Base-by-base conservation (phyloP, 2,888 invertebrate genomes). In the Eulithis testata region DNA sequence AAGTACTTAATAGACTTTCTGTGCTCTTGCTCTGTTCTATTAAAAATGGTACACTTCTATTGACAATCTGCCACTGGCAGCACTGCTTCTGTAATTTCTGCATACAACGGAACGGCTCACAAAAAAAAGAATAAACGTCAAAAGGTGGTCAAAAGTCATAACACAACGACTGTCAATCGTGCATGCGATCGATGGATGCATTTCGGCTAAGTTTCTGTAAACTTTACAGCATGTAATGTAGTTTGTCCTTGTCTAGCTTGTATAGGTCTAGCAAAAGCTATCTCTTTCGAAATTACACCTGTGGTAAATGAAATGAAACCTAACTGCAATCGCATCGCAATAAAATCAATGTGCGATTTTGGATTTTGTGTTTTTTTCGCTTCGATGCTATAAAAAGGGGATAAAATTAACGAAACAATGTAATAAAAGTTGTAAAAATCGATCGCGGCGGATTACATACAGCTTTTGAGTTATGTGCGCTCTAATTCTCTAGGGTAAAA, bases 351-450 rank as follows among this genome's bases (percentile, higher is more conserved):
- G 4, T 31, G 31, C 63, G 65, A 70, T 57, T 68, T 53, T 49
- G 37, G 21, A 6, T 50, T 55, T 44, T 73, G 67, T 69, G 68
- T 69, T 69, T 63, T 61, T 66, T 66, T 65, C 45, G 58, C 62
- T 69, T 65, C 31, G 67, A 66, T 55, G 64, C 66, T 63, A 43
- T 70, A 66, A 65, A 69, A 73, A 66, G 55, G 64, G 66, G 65
- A 45, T 70, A 66, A 65, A 69, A 73, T 68, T 70, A 68, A 54
- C 49, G 58, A 66, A 65, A 72, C 59, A 63, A 64, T 68, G 60
- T 67, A 49, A 11, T 66, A 54, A 67, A 66, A 54, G 52, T 50
- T 50, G 31, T 9, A 50, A 50, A 55, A 31, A 68, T 52, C 31
- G 2, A 31, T 44, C 47, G 43, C 40, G 54, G 55, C 45, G 61